Base-by-base conservation (phyloP, 2,888 invertebrate species). In the Penaeus monodon region DNA sequence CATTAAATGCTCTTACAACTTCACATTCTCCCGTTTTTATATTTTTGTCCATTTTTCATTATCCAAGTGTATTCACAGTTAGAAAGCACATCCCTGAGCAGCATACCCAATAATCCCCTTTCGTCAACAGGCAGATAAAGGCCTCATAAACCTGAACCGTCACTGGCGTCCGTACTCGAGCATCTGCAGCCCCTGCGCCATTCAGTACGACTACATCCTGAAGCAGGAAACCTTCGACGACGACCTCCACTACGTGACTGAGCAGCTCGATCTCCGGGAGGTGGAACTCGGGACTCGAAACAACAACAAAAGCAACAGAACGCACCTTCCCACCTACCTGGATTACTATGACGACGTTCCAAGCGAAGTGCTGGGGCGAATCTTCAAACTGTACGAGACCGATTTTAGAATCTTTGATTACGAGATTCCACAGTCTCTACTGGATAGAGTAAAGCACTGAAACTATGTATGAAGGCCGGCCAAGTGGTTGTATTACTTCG, bases 211-310 rank as follows among this genome's bases (percentile, higher is more conserved):
- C 44, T 77, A 77, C 77, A 77, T 77, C 49, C 17, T 77, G 24
- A 38, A 77, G 49, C 77, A n/a, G 77, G 77, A 77, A 38, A 77
- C 77, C 49, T 49, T 77, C 27, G 77, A 77, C 49, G 77, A 77
- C n/a, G 77, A 77, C 77, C 77, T 77, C 20, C 44, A 27, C 22
- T 77, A 44, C 77, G 22, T 77, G 24, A 27, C 57, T 14, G n/a
- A 49, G 22, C 17, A 44, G 10, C 77, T 77, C 49, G 77, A 57
- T 22, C 44, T 77, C 1, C 14, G 57, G 57, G 77, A 77, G n/a
- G 27, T 77, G 49, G 38, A 77, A 24, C n/a, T 49, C 38, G 57
- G 38, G 44, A 77, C 49, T 4, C 38, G 38, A 44, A 77, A 24
- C 10, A 77, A 77, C 77, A 44, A 77, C 12, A n/a, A 22, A 2